phyloP scores from a whole-genome alignment of 2,888 invertebrate genomes.

The Amphimallon solstitiale region DNA sequence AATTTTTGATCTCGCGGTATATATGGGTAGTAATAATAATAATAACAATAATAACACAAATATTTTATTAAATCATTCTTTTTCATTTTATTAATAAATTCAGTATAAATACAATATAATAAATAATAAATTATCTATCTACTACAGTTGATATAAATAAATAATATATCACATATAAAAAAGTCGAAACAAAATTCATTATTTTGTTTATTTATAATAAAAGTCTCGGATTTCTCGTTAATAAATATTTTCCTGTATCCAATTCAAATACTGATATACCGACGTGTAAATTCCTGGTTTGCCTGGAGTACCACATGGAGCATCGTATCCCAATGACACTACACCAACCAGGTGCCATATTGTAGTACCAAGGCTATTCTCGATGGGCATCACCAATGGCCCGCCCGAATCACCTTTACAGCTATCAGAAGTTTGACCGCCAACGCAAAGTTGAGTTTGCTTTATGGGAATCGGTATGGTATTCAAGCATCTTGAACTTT shows the following conservation, averaged over 20 bases:
- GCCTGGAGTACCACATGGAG: constrained; percentile 71
- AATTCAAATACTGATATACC: constrained; percentile 68
- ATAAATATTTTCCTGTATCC: constrained; percentile 63
- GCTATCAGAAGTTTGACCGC: constrained; percentile 74
- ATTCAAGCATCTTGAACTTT: constrained; percentile 32
- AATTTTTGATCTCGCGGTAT: no score
- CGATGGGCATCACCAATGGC: constrained; percentile 70
- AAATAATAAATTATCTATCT: no score
- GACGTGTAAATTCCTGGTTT: constrained; percentile 75
- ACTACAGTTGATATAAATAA: no score
- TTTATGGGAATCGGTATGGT: constrained; percentile 30
- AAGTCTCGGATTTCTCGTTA: background rate
- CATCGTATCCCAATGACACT: constrained; percentile 71
- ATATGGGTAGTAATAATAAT: no score
- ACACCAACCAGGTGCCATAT: constrained; percentile 72
- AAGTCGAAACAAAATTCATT: background rate
- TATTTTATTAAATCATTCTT: no score
- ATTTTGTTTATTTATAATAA: background rate
- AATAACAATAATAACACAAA: no score
- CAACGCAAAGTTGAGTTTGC: constrained; percentile 72
- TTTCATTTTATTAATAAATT: no score
- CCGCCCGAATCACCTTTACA: constrained; percentile 82
- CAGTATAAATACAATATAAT: no score
- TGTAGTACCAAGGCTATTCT: constrained; percentile 59
- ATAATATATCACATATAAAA: background rate